Conservation (phyloP, 1,140 invertebrate species). For the Sitobion miscanthi region DNA sequence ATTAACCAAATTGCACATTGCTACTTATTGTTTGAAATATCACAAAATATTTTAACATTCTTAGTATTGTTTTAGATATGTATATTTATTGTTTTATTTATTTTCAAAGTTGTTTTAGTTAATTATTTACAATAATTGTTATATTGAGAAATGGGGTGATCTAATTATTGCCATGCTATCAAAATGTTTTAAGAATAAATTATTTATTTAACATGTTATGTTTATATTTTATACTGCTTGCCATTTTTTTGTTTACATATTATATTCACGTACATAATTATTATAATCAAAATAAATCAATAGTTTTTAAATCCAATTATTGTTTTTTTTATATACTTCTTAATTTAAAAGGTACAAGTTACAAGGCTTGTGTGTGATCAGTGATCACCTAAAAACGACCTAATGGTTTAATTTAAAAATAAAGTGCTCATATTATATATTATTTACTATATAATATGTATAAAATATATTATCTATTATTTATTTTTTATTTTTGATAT, state of each 20-base stretch:
- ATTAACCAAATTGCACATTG: conserved; percentile 63
- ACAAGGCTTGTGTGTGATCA: no score
- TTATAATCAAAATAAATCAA: conserved; percentile 13
- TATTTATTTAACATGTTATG: background rate
- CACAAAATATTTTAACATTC: background rate
- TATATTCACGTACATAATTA: background rate
- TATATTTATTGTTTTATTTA: conserved; percentile 46
- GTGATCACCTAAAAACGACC: no score
- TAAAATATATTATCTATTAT: no score
- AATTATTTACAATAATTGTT: conserved; percentile 26
- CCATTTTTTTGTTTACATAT: background rate
- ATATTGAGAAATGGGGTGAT: background rate
- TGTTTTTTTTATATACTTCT: background rate
- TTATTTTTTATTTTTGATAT: no score
- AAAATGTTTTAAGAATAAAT: background rate
- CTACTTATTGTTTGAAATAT: conserved; percentile 5
- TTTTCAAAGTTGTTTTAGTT: conserved; percentile 25
- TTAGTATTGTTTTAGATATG: conserved; percentile 34
- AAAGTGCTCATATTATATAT: no score
- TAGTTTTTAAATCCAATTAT: background rate
- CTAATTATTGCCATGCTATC: background rate
- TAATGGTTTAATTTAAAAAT: no score
- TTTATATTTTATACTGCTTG: conserved; percentile 14
- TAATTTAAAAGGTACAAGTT: background rate
- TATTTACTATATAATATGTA: no score